Evolutionary conservation across 2,113 vertebrate species (phyloP), one percentile per base, ranked within the genome.

Genomic region (Tachycineta bicolor): DNA sequence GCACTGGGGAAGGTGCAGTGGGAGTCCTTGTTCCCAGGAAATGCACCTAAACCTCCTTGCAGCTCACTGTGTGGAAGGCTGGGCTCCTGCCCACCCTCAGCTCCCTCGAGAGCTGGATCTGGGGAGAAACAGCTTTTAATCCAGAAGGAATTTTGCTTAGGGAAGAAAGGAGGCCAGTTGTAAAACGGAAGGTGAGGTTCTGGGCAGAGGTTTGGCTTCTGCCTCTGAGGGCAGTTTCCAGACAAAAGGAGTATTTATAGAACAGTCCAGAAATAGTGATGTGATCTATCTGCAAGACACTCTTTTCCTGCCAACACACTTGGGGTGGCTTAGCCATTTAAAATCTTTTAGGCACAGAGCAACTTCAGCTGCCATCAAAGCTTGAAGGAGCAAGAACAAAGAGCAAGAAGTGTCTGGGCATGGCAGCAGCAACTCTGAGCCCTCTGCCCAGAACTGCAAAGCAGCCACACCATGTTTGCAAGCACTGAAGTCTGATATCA

Each of bases 301-400:
- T 20, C 13, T 9, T 14, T 79, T 53, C 39, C 62, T 52, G 79
- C 70, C 44, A 44, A 26, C 58, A 3, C 10, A 6, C 43, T 39
- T 29, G 56, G 25, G 34, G 39, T 53, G 53, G 17, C 62, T 71
- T 58, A 52, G 69, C 47, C 43, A 9, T 68, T 68, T 47, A 7
- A 81, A 74, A 25, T 84, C 41, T 78, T 83, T 87, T 14, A 41
- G 60, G 59, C 28, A 41, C 0, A 5, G 33, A 28, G 43, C 19
- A 53, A 7, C 19, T 41, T 53, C 49, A 60, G 71, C 56, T 74
- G 73, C 59, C n/a, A 37, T 24, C 82, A 71, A 47, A 87, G 78
- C 63, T 50, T 14, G 43, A 12, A 9, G 0, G 0, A 60, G 37
- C 37, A 37, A 37, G 37, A 37, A 37, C 37, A 37, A 43, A 28